A percentile compares a stretch with the other conserved stretches of the same genome.
phyloP scores from a whole-genome alignment of 2,888 invertebrate genomes.

The Boloria euphrosyne region DNA sequence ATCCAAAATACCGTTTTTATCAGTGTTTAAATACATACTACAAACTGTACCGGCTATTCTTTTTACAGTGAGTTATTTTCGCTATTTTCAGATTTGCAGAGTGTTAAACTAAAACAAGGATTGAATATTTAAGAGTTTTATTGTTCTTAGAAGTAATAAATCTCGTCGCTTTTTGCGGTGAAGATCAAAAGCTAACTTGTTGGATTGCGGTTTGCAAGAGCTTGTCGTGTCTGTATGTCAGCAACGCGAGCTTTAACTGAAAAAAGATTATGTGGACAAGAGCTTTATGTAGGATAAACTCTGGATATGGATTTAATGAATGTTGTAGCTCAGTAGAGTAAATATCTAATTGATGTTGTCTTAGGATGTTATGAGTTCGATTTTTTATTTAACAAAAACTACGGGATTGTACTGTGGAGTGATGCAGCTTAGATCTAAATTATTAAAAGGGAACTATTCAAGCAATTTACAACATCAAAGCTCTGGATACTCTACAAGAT shows the following conservation, averaged over 20 bases:
- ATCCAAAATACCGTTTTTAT: background rate
- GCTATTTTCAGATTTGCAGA: background rate
- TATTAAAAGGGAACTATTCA: too few species aligned
- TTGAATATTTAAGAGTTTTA: slow-evolving; percentile 9
- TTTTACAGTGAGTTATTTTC: slow-evolving; percentile 1
- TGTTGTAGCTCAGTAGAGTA: too few species aligned
- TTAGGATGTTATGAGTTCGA: too few species aligned
- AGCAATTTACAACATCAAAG: too few species aligned
- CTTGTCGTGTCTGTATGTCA: slow-evolving; percentile 9
- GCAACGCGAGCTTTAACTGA: background rate
- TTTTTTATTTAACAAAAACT: too few species aligned
- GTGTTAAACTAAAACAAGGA: slow-evolving; percentile 2
- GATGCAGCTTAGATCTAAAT: too few species aligned
- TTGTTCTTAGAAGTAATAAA: slow-evolving; percentile 23
- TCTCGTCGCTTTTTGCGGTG: slow-evolving; percentile 16
- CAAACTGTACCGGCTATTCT: background rate
- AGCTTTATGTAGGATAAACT: too few species aligned
- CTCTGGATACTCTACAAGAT: too few species aligned
- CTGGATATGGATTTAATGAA: background rate
- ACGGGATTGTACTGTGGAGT: too few species aligned
- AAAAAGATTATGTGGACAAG: background rate
- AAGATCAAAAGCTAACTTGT: slow-evolving; percentile 27
- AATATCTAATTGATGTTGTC: too few species aligned
- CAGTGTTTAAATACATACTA: background rate
- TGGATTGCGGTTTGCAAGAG: slow-evolving; percentile 11